Conservation (phyloP, 2,888 invertebrate genomes). For the Drosophila mulleri region DNA sequence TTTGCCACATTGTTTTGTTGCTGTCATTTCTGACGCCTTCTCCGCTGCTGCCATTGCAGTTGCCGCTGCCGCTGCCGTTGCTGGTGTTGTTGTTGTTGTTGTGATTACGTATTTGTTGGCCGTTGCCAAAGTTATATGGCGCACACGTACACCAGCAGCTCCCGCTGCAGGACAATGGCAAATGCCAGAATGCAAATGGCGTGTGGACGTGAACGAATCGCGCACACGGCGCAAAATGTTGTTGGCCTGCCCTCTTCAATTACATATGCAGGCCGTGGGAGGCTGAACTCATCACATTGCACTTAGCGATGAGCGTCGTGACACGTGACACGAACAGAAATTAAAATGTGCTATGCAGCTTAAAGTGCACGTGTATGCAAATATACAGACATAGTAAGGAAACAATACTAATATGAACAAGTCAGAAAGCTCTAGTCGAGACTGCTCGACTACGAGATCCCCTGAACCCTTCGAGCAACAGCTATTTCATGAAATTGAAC, state of each 20-base stretch:
- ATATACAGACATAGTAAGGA: background rate
- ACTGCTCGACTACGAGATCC: too few species aligned
- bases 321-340: conserved; percentile 5
- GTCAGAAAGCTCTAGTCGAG: too few species aligned
- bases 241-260: conserved; percentile 24
- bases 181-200: conserved; percentile 74
- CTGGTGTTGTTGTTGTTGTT: conserved; percentile 44
- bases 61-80: conserved; percentile 37
- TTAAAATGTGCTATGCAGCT: background rate
- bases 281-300: conserved; percentile 18
- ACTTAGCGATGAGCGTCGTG: conserved; percentile 16
- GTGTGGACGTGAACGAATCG: conserved; percentile 60
- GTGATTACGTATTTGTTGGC: conserved; percentile 56
- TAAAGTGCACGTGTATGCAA: background rate
- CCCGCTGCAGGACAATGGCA: conserved; percentile 58
- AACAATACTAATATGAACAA: background rate
- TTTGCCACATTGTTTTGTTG: conserved; percentile 74
- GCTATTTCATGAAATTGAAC: too few species aligned
- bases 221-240: conserved; percentile 51
- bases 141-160: conserved; percentile 55
- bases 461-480: too few species aligned
- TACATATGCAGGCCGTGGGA: conserved; percentile 16
- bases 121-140: conserved; percentile 60
- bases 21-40: conserved; percentile 34
- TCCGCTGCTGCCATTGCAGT: conserved; percentile 12